Base-by-base conservation (phyloP, 2,888 invertebrate genomes). In the Lasioglossum leucozonium region DNA sequence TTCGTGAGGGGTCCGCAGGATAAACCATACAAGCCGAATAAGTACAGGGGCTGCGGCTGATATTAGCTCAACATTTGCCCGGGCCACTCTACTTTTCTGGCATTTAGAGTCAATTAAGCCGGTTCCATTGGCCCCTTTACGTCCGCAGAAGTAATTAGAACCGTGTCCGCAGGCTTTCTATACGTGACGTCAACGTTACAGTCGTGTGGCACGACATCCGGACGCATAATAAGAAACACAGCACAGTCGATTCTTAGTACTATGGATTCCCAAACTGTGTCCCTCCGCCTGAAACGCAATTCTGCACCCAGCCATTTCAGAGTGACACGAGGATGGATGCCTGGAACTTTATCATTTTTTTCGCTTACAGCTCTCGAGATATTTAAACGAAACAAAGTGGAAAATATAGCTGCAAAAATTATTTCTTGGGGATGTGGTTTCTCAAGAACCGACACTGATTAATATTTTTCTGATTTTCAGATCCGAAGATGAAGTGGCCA, bases 401-500 rank as follows among this genome's bases (percentile, higher is more conserved):
- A 51, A 22, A 51, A 51, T 8, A 2, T 51, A 51, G 51, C 3
- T 22, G 18, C 0, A 47, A 18, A 22, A 47, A 47, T 47, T 47
- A 6, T 22, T 47, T 47, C 47, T 47, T 22, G 2, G 0, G 2
- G 18, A 47, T 47, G n/a, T n/a, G 47, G 18, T 22, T 6, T 40
- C 5, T 1, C 37, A 40, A 40, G 37, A 40, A 47, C 11, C 22
- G 18, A 34, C 22, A 34, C 22, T 13, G 10, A 13, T 30, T 13
- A 62, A 34, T 65, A 8, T 18, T 51, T 22, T 22, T 75, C 77
- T 79, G 69, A 13, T 72, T 91, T 89, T 4, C 81, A 90, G 90
- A 90, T 89, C 74, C 86, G 88, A 94, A 94, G 91, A 94, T 94
- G 94, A 94, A 93, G 92, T 94, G 94, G 94, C 92, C 93, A 78